Conservation (phyloP, 2,797 vertebrate genomes). For the Sphenopsis melanotis region DNA sequence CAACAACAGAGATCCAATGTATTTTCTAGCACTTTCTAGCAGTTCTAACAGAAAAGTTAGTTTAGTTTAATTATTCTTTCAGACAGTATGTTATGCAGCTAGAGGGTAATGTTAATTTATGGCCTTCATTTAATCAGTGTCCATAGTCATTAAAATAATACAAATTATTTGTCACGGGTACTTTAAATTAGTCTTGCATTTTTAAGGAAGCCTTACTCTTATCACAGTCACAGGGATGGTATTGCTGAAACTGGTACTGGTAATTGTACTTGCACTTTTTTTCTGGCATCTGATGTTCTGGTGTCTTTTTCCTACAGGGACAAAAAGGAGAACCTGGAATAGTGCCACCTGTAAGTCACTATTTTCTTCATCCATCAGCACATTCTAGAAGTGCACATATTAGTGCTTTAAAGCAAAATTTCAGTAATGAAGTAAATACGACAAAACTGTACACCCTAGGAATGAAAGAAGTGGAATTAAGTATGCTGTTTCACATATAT, state of each 20-base stretch:
- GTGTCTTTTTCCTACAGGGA: slow-evolving; percentile 75
- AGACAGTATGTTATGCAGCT: not conserved
- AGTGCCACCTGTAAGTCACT: slow-evolving; percentile 87
- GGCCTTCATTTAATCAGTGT: not conserved
- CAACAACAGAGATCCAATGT: not conserved
- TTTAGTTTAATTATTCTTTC: not conserved
- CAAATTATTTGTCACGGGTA: not conserved
- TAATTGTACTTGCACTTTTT: not conserved
- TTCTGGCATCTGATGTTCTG: not conserved
- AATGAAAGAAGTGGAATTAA: not conserved
- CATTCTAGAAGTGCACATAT: not conserved
- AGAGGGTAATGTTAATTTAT: not conserved
- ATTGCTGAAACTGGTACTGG: not conserved
- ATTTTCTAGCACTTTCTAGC: not conserved
- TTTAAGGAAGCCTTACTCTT: not conserved
- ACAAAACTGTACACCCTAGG: not conserved
- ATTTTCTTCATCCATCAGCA: not conserved
- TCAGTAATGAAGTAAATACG: not conserved
- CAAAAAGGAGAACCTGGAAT: slow-evolving; percentile 96
- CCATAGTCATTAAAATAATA: not conserved
- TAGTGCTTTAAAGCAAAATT: not conserved
- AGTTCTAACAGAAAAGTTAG: not conserved
- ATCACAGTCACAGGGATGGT: not conserved
- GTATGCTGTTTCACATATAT: rapidly evolving
- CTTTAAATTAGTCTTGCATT: not conserved